Evolutionary conservation across 2,113 vertebrate species (phyloP).

Genomic region (Varanus salvator): DNA sequence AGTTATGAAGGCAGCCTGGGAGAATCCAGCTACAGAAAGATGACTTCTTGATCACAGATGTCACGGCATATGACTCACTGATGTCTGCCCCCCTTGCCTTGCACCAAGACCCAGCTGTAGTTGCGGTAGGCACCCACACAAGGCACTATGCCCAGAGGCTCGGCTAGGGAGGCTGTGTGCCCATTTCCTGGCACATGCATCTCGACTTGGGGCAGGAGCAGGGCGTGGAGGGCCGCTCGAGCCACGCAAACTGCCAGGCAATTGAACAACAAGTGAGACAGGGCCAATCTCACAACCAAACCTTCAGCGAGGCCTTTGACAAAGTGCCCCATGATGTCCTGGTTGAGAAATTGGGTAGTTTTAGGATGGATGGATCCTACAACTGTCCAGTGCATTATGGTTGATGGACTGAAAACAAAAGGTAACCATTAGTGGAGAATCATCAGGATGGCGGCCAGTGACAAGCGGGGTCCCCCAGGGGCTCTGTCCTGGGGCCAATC

Average conservation of each 20-base stretch:
- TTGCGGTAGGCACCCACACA: not conserved
- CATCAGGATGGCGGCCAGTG: too few relatives aligned
- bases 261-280: not conserved
- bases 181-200: not conserved
- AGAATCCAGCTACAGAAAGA: slow-evolving; percentile 1
- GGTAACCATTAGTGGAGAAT: too few relatives aligned
- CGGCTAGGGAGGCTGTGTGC: not conserved
- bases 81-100: not conserved
- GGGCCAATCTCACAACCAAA: too few relatives aligned
- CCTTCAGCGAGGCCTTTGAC: too few relatives aligned
- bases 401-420: too few relatives aligned
- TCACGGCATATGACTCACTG: slow-evolving; percentile 3
- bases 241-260: not conserved
- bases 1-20: not conserved
- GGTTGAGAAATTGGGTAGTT: too few relatives aligned
- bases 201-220: not conserved
- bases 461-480: too few relatives aligned
- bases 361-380: too few relatives aligned
- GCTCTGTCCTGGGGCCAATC: too few relatives aligned
- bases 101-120: not conserved
- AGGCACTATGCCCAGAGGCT: not conserved
- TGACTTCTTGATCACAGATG: not conserved
- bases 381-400: too few relatives aligned
- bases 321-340: too few relatives aligned
- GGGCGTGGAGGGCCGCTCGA: not conserved